Evolutionary conservation across 2,797 vertebrate genomes (phyloP).

Genomic region (Emydoidea blandingii): DNA sequence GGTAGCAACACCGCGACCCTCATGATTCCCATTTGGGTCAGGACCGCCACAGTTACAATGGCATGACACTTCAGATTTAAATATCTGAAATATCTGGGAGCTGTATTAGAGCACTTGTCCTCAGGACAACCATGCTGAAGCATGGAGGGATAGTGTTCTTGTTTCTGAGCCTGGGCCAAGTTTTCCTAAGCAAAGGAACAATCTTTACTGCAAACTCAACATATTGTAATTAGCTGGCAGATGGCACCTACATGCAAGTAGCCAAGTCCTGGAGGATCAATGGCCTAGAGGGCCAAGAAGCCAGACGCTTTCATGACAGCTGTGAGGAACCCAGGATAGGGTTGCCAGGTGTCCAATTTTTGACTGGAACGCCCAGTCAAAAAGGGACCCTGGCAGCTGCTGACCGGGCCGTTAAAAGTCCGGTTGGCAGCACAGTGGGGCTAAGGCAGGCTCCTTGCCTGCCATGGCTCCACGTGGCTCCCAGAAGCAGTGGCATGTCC

Average conservation of each 20-base stretch:
- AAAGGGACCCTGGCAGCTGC: too few species aligned
- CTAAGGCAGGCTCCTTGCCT: too few species aligned
- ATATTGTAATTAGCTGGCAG: not conserved
- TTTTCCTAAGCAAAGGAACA: slow-evolving; percentile 37
- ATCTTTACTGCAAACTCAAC: slow-evolving; percentile 3
- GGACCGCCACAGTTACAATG: too few species aligned
- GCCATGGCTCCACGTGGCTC: too few species aligned
- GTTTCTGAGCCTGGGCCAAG: slow-evolving; percentile 11
- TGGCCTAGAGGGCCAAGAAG: not conserved
- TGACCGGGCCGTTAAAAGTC: too few species aligned
- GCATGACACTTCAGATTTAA: too few species aligned
- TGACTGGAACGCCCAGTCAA: too few species aligned
- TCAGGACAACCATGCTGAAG: slow-evolving; percentile 35
- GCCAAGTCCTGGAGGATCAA: not conserved
- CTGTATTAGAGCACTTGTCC: not conserved
- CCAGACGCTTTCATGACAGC: too few species aligned
- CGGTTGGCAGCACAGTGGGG: too few species aligned
- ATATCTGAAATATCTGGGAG: not conserved
- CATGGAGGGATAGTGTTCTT: not conserved
- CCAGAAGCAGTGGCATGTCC: too few species aligned
- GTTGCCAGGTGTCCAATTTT: too few species aligned
- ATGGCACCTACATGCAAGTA: not conserved
- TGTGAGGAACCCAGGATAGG: too few species aligned
- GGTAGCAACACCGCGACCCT: not conserved
- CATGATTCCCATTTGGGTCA: not conserved